Percentiles rank a stretch among this genome's conserved stretches.
Conservation (phyloP, 1,140 invertebrate genomes). For the Drosophila nasuta region DNA sequence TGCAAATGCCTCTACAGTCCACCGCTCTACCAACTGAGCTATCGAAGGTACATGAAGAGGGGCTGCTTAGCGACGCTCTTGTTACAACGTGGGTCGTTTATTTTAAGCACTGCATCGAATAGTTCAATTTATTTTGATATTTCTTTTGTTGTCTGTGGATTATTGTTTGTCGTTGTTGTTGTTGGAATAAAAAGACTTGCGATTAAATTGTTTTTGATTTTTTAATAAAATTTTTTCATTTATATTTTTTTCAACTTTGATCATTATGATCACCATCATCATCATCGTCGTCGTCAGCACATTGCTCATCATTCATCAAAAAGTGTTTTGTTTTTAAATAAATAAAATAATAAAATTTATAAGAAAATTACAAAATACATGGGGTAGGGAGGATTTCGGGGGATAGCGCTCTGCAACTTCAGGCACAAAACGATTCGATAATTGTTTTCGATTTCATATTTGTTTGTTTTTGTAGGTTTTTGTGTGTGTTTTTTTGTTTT, state of each 20-base stretch:
- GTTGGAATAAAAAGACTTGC: conserved; percentile 38
- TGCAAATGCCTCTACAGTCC: conserved; percentile 88
- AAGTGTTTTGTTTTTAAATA: conserved; percentile 69
- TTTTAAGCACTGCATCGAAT: background rate
- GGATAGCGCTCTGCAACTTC: conserved; percentile 69
- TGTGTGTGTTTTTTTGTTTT: conserved; percentile 28
- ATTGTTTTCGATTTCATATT: conserved; percentile 52
- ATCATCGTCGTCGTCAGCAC: conserved; percentile 34
- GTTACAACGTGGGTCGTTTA: background rate
- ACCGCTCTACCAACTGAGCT: conserved; percentile 96
- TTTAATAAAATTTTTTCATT: conserved; percentile 76
- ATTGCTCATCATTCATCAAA: conserved; percentile 48
- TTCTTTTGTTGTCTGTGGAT: background rate
- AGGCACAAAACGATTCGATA: conserved; percentile 65
- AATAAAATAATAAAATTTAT: conserved; percentile 80
- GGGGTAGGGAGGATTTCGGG: conserved; percentile 9
- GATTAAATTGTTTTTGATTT: conserved; percentile 55
- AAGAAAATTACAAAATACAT: conserved; percentile 74
- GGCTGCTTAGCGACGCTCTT: conserved; percentile 16
- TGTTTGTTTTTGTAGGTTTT: conserved; percentile 37
- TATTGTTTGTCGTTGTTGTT: conserved; percentile 1
- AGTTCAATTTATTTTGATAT: background rate
- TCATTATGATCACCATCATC: conserved; percentile 56
- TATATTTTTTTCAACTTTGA: conserved; percentile 74
- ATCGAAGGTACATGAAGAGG: conserved; percentile 87